phyloP scores from a whole-genome alignment of 2,888 invertebrate species.

The Eupithecia pulchellata region DNA sequence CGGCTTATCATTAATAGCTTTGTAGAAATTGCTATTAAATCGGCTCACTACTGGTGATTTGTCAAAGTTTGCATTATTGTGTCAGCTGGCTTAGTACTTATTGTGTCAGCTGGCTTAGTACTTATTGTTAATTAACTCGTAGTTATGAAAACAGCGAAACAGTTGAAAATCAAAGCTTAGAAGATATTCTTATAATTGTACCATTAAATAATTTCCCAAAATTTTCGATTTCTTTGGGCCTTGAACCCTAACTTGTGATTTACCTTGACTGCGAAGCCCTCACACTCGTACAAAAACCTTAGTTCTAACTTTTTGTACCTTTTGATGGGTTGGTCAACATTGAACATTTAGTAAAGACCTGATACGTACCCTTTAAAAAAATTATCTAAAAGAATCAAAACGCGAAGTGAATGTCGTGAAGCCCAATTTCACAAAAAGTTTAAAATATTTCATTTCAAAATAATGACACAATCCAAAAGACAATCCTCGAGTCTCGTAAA shows the following conservation, averaged over 20 bases:
- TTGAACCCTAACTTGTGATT: no score
- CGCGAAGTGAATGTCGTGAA: neutral
- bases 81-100: neutral
- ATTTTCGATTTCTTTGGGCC: no score
- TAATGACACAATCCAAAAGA: slow-evolving; percentile 33
- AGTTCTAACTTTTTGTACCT: no score
- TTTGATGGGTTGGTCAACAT: neutral
- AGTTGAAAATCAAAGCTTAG: neutral
- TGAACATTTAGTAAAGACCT: neutral
- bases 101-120: neutral
- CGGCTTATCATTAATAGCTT: slow-evolving; percentile 3
- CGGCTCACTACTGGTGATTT: neutral
- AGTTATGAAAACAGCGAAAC: neutral
- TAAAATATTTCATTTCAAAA: slow-evolving; percentile 18
- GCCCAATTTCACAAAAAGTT: neutral
- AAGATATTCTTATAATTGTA: neutral
- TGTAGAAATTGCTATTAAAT: neutral
- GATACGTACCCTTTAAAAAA: no score
- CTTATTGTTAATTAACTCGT: neutral
- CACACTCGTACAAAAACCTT: no score
- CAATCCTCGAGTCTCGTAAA: slow-evolving; percentile 30
- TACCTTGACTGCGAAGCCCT: no score
- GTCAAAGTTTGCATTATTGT: neutral
- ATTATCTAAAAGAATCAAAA: neutral
- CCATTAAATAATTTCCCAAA: neutral